Percentiles rank a stretch among this genome's conserved stretches.
phyloP scores from a whole-genome alignment of 2,888 invertebrate genomes.

The Rugalucina vietnamica region DNA sequence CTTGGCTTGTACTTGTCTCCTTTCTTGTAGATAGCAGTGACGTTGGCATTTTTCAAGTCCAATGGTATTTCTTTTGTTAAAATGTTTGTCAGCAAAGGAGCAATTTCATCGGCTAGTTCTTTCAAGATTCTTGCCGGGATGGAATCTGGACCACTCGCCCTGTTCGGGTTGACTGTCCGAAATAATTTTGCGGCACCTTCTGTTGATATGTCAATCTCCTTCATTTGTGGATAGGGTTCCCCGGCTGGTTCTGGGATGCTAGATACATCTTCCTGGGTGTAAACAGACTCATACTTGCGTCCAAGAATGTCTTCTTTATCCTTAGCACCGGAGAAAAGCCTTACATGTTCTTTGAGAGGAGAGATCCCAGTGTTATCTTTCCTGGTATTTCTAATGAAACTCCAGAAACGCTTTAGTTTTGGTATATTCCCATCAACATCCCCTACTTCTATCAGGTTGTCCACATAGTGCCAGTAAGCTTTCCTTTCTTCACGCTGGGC shows the following conservation, averaged over 20 bases:
- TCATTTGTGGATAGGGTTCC: neutral
- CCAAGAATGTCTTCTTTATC: neutral
- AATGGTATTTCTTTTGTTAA: neutral
- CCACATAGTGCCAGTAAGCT: constrained; percentile 15
- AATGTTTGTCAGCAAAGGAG: neutral
- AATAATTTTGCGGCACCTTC: neutral
- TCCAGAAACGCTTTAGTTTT: neutral
- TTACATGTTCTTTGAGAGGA: too few species aligned
- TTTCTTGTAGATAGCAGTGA: neutral
- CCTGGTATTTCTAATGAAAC: neutral
- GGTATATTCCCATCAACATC: neutral
- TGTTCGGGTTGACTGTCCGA: neutral
- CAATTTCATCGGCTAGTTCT: neutral
- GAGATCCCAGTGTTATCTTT: neutral
- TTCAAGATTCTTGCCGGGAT: neutral
- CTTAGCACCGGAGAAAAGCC: neutral
- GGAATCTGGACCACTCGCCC: neutral
- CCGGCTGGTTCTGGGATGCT: neutral
- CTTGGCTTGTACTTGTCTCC: neutral
- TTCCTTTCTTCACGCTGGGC: neutral
- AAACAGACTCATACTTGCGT: neutral
- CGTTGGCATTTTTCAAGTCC: neutral
- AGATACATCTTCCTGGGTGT: neutral
- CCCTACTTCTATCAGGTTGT: neutral
- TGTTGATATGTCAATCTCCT: neutral